These are phyloP conservation scores for Heliconius charithonia DNA, from an alignment of 2,888 invertebrate species.

Conservation along the genomic window DNA sequence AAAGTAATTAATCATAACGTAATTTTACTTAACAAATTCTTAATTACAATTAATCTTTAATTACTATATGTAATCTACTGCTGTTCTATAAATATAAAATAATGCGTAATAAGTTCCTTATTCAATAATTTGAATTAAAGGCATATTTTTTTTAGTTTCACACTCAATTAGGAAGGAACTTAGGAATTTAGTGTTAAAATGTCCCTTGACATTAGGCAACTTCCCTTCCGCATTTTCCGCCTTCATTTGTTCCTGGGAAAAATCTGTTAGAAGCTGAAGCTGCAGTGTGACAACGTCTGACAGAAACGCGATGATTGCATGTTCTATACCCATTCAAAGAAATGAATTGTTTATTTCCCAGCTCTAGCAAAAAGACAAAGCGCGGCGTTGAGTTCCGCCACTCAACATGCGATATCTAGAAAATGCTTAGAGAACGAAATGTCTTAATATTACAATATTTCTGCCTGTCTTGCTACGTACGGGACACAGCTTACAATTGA, in stretches of 20 bases:
- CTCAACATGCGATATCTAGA: not conserved
- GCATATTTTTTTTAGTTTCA: not conserved
- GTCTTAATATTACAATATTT: too few species aligned
- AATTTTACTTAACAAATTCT: constrained; percentile 4
- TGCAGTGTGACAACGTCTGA: too few species aligned
- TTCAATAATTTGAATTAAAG: not conserved
- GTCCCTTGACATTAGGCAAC: too few species aligned
- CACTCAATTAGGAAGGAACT: too few species aligned
- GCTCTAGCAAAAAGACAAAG: not conserved
- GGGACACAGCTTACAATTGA: too few species aligned
- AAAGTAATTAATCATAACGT: constrained; percentile 8
- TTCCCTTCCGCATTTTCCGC: too few species aligned
- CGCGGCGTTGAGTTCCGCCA: not conserved
- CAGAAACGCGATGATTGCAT: too few species aligned
- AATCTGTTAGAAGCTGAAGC: too few species aligned
- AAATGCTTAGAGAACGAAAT: not conserved
- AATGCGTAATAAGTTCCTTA: not conserved
- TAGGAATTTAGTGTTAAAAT: too few species aligned
- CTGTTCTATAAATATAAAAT: not conserved
- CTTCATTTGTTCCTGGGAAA: too few species aligned
- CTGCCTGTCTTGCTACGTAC: too few species aligned
- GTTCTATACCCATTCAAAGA: too few species aligned
- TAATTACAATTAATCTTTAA: constrained; percentile 7
- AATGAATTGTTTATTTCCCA: not conserved
- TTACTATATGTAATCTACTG: not conserved